Base-by-base conservation (phyloP, 2,797 vertebrate species). In the Malacoctenus gilli region DNA sequence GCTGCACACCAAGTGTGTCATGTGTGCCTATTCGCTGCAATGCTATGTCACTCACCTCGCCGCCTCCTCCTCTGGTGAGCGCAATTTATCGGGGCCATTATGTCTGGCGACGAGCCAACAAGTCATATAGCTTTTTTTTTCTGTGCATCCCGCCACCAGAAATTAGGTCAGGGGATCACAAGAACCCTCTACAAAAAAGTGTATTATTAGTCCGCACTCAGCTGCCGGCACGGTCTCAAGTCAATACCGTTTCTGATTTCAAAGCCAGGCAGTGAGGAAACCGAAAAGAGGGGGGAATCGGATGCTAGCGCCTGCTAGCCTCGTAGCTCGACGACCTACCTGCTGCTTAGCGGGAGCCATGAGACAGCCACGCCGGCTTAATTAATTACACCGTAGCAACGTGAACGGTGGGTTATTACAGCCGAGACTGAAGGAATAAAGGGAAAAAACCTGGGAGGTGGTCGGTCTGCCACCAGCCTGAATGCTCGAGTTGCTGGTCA, bases 151-250 rank as follows among this genome's bases (percentile, higher is more conserved):
- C 59, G 62, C 62, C 59, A 44, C n/a, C 25, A 19, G 37, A 68
- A 86, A 81, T 5, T 61, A 57, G 74, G 75, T 77, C 80, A 75
- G 20, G 1, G 21, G 25, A 28, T 6, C 25, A n/a, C 10, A 2
- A 46, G 44, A 43, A 9, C 0, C 12, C 22, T 56, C 21, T 5
- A 0, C 8, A 34, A 2, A 44, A 53, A 25, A 61, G 3, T 7
- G 32, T 25, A 4, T 5, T 11, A 32, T 10, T 11, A 32, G 30
- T 12, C 9, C 30, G 30, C n/a, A 32, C 25, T 23, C 22, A 28
- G 1, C 5, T 4, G 5, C 25, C n/a, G n/a, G n/a, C n/a, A n/a
- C n/a, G 9, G 25, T 5, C 9, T 1, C 6, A 28, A 28, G 9
- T 6, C 25, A 28, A 28, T 28, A 28, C n/a, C n/a, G 25, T 28